These are phyloP conservation scores for Poeciliopsis gracilis DNA, from an alignment of 2,797 vertebrate genomes.

Conservation along the genomic window DNA sequence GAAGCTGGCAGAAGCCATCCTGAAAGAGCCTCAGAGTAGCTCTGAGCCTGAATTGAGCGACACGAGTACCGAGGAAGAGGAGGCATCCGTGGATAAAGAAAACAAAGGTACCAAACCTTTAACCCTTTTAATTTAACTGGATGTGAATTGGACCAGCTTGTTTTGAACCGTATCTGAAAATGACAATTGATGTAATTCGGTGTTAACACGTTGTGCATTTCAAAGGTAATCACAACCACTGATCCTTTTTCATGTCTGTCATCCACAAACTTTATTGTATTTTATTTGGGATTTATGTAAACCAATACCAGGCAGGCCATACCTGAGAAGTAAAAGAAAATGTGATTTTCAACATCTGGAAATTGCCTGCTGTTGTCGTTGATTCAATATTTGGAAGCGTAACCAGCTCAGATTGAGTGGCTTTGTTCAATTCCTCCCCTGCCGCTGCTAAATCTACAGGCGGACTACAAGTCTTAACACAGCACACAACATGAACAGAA, in stretches of 20 bases:
- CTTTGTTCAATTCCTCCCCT: too few species aligned
- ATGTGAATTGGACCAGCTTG: neutral
- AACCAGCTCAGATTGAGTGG: too few species aligned
- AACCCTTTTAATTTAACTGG: neutral
- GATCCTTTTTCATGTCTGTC: neutral
- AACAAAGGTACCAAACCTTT: slow-evolving; percentile 48
- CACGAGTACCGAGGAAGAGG: slow-evolving; percentile 77
- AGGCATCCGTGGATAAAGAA: slow-evolving; percentile 44
- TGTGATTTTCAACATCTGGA: neutral
- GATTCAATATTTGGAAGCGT: too few species aligned
- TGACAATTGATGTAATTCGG: neutral
- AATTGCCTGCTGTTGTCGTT: too few species aligned
- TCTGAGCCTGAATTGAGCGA: slow-evolving; percentile 79
- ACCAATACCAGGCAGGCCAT: neutral
- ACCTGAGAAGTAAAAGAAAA: neutral
- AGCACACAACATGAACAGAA: too few species aligned
- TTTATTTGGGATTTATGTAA: neutral
- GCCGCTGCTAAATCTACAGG: too few species aligned
- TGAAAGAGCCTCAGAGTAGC: slow-evolving; percentile 61
- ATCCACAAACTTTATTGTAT: neutral
- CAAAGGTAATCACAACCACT: neutral
- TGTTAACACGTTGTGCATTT: neutral
- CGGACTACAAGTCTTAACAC: too few species aligned
- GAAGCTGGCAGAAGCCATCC: slow-evolving; percentile 78
- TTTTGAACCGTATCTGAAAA: neutral